Base-by-base conservation (phyloP, 2,888 invertebrate species). In the Pterostichus niger region DNA sequence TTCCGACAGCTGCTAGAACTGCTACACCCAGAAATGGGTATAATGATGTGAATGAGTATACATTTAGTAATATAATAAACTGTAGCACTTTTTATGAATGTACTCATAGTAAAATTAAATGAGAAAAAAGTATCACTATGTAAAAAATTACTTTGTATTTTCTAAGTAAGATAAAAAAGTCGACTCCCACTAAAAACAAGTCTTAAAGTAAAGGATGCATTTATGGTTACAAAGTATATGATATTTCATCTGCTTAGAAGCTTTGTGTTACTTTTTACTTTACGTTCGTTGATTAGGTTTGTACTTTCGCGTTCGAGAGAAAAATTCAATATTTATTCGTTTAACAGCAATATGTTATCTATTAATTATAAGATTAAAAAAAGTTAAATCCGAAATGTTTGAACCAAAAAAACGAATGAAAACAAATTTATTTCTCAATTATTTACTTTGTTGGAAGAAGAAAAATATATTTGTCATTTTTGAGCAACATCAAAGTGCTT, bases 171-270 rank as follows among this genome's bases (percentile, higher is more conserved):
- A 49, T 49, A 49, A 49, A 49, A 49, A 13, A n/a, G 13, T 49
- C 2, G 49, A 49, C 49, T 6, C 49, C 49, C 49, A 49, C 49
- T 49, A 49, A 49, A 49, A 49, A 3, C 49, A 49, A n/a, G 49
- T 49, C 44, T 49, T 49, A 49, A 49, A 49, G n/a, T 49, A 49
- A 5, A 5, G 13, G 13, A 10, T 9, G 40, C 40, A 6, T 49
- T 49, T 49, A 49, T 49, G 49, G 1, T 49, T 49, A 40, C 40
- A 49, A 49, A 49, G 49, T 49, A 49, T 49, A 49, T 49, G 49
- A 49, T 49, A 49, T 49, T 49, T 49, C 49, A 49, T 49, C 49
- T 49, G 49, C 49, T 49, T 49, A 49, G 49, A 49, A 49, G 49
- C 49, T 11, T 49, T 49, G 49, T 49, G 5, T 6, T 49, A 49